These are phyloP conservation scores for Hirtodrosophila alboralis DNA, from an alignment of 2,888 invertebrate species.

Conservation along the genomic window DNA sequence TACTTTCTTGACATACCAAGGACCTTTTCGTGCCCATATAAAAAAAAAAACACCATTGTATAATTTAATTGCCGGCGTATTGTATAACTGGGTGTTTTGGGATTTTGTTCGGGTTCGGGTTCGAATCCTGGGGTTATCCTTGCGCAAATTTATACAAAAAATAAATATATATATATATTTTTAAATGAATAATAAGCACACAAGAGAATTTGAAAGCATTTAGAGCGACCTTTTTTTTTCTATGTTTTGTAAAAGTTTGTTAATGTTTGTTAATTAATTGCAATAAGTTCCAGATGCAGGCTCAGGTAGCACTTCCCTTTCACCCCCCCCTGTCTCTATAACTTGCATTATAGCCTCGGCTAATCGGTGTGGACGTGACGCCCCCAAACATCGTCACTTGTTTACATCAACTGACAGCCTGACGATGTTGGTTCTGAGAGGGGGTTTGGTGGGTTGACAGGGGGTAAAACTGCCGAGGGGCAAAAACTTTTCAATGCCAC, in stretches of 20 bases:
- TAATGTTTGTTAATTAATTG: slow-evolving; percentile 61
- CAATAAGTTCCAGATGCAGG: slow-evolving; percentile 45
- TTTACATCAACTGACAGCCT: slow-evolving; percentile 46
- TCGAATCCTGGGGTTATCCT: slow-evolving; percentile 14
- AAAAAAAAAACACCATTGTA: slow-evolving; percentile 35
- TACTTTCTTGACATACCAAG: slow-evolving; percentile 7
- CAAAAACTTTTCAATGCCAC: slow-evolving; percentile 59
- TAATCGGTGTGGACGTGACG: slow-evolving; percentile 39
- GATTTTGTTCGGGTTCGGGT: background rate
- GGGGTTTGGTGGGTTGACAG: too few relatives aligned
- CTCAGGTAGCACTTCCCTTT: background rate
- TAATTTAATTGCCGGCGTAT: slow-evolving; percentile 63
- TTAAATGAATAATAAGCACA: slow-evolving; percentile 56
- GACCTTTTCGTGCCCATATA: slow-evolving; percentile 42
- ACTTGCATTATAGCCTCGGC: slow-evolving; percentile 11
- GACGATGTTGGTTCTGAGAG: too few relatives aligned
- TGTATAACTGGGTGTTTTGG: slow-evolving; percentile 24
- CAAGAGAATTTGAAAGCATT: slow-evolving; percentile 33
- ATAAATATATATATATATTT: slow-evolving; percentile 30
- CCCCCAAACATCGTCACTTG: slow-evolving; percentile 28
- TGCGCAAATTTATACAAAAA: slow-evolving; percentile 42
- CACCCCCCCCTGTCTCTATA: background rate
- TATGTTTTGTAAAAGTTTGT: slow-evolving; percentile 32
- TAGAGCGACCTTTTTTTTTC: slow-evolving; percentile 21
- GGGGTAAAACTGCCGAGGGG: slow-evolving; percentile 1